Conservation (phyloP, 2,113 vertebrate species). For the Speoplatyrhinus poulsoni region DNA sequence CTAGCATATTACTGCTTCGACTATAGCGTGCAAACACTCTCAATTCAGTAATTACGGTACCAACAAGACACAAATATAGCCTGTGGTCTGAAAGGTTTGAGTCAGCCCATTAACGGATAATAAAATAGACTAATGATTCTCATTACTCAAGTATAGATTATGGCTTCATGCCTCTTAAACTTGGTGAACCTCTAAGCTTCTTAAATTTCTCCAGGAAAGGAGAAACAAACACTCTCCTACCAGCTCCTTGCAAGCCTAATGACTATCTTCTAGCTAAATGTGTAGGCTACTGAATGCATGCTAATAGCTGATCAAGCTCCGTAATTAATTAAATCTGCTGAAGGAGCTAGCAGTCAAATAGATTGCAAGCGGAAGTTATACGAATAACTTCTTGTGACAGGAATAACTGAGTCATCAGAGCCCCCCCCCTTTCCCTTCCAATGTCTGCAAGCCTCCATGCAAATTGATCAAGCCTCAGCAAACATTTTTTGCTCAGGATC, state of each 20-base stretch:
- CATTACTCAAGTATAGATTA: conserved; percentile 34
- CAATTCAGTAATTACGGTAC: conserved; percentile 51
- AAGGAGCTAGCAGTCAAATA: neutral
- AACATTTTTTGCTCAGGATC: conserved; percentile 29
- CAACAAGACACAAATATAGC: conserved; percentile 36
- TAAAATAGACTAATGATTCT: conserved; percentile 46
- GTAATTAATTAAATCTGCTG: neutral
- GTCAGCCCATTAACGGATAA: conserved; percentile 24
- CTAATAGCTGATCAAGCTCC: conserved; percentile 5
- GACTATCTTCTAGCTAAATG: neutral
- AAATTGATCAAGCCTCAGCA: conserved; percentile 26
- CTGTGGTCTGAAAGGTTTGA: conserved; percentile 29
- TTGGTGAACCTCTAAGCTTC: conserved; percentile 28
- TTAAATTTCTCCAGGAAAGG: conserved; percentile 32
- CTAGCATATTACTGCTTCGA: conserved; percentile 48
- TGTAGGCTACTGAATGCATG: neutral
- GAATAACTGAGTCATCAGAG: conserved; percentile 45
- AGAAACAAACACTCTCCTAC: conserved; percentile 13
- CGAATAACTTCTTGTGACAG: conserved; percentile 29
- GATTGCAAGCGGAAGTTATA: neutral
- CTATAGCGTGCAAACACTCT: conserved; percentile 18
- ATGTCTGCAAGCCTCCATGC: neutral
- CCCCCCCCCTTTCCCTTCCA: neutral
- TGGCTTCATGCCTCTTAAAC: conserved; percentile 16
- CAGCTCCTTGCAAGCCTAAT: neutral